Conservation (phyloP, 1,140 invertebrate species). For the Nebria ingens region DNA sequence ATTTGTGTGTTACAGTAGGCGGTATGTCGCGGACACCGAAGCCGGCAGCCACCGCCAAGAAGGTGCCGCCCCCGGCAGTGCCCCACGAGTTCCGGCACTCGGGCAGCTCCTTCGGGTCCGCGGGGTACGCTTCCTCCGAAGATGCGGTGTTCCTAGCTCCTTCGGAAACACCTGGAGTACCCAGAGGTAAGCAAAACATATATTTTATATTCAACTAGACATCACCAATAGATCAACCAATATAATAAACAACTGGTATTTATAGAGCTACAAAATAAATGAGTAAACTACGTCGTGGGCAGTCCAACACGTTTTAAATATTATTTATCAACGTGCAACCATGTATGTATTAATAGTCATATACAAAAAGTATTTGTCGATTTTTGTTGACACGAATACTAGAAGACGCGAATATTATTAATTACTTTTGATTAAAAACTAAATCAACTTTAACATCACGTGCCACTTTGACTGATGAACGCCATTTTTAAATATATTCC, state of each 20-base stretch:
- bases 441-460: background rate
- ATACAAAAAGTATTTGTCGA: too few species aligned
- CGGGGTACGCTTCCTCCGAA: constrained; percentile 59
- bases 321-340: too few species aligned
- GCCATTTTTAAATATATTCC: background rate
- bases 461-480: background rate
- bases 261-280: too few species aligned
- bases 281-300: too few species aligned
- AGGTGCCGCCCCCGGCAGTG: constrained; percentile 71
- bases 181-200: constrained; percentile 33
- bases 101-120: constrained; percentile 60
- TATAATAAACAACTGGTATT: too few species aligned
- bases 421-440: background rate
- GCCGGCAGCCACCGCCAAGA: constrained; percentile 64
- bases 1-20: constrained; percentile 29
- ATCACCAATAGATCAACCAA: too few species aligned
- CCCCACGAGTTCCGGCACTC: constrained; percentile 67
- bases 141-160: constrained; percentile 31
- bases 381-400: too few species aligned
- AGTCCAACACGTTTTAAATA: too few species aligned
- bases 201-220: constrained; percentile 2
- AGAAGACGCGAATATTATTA: background rate
- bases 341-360: too few species aligned
- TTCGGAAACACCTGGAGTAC: constrained; percentile 25
- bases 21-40: constrained; percentile 70